phyloP scores from a whole-genome alignment of 2,113 vertebrate genomes.

The Pelecanus crispus region DNA sequence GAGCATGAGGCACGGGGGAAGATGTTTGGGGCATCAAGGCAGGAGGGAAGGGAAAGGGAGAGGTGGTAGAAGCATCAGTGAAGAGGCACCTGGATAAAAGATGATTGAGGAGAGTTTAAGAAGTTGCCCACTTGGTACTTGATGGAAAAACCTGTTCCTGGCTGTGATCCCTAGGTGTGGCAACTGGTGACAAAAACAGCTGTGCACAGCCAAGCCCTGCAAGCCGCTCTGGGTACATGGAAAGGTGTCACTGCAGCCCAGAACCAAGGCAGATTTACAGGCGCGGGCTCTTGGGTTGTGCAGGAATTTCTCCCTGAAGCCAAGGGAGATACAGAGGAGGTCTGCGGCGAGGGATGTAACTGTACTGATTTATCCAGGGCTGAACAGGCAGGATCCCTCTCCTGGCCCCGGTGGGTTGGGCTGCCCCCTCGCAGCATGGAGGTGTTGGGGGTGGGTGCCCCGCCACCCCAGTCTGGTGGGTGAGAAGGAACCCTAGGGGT shows the following conservation, averaged over 20 bases:
- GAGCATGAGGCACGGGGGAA: not conserved
- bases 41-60: not conserved
- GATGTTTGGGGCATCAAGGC: not conserved
- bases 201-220: not conserved
- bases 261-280: not conserved
- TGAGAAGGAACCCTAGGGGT: not conserved
- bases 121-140: not conserved
- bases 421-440: not conserved
- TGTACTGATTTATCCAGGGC: not conserved
- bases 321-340: not conserved
- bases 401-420: fast-evolving
- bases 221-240: not conserved
- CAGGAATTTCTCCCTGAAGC: not conserved
- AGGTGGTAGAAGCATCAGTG: not conserved
- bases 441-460: not conserved
- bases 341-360: not conserved
- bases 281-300: fast-evolving
- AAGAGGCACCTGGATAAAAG: not conserved
- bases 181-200: not conserved
- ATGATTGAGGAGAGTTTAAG: not conserved
- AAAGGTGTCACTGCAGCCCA: not conserved
- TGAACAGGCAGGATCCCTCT: not conserved
- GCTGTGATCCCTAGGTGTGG: not conserved
- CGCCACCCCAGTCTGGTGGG: fast-evolving
- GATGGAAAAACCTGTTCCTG: not conserved